Percentiles rank a stretch among this genome's conserved stretches.
Evolutionary conservation across 1,140 invertebrate genomes (phyloP).

Genomic region (Holcopasites calliopsidis): DNA sequence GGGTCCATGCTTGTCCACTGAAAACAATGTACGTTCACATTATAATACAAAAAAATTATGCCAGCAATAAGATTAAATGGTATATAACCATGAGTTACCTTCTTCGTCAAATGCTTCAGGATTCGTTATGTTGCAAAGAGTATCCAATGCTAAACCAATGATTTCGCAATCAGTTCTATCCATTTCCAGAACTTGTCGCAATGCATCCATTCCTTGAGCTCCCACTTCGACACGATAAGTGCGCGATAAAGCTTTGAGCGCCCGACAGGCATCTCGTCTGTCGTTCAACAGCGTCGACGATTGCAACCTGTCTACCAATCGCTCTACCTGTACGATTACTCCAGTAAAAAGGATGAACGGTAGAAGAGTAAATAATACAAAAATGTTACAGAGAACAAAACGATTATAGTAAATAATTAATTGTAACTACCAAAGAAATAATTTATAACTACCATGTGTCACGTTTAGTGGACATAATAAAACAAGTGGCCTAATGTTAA

Average conservation of each 20-base stretch:
- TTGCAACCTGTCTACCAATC: conserved; percentile 93
- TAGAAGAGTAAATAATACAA: neutral
- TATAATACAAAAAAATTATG: neutral
- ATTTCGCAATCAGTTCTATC: conserved; percentile 95
- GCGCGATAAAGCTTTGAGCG: conserved; percentile 94
- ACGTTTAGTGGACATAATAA: neutral
- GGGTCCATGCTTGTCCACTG: conserved; percentile 77
- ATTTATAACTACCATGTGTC: neutral
- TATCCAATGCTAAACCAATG: conserved; percentile 94
- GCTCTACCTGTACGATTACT: conserved; percentile 87
- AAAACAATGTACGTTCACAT: conserved; percentile 27
- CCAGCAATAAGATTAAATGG: neutral
- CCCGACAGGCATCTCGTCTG: conserved; percentile 96
- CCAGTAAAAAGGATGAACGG: neutral
- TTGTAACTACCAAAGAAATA: neutral
- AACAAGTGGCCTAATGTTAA: neutral
- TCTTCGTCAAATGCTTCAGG: conserved; percentile 92
- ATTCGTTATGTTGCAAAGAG: conserved; percentile 93
- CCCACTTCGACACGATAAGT: conserved; percentile 97
- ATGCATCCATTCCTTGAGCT: conserved; percentile 94
- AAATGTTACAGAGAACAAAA: neutral
- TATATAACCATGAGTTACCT: conserved; percentile 75
- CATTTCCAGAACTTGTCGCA: conserved; percentile 89
- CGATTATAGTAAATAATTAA: neutral
- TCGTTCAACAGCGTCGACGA: conserved; percentile 97